Base-by-base conservation (phyloP, 2,888 invertebrate genomes). In the Apamea sordens region DNA sequence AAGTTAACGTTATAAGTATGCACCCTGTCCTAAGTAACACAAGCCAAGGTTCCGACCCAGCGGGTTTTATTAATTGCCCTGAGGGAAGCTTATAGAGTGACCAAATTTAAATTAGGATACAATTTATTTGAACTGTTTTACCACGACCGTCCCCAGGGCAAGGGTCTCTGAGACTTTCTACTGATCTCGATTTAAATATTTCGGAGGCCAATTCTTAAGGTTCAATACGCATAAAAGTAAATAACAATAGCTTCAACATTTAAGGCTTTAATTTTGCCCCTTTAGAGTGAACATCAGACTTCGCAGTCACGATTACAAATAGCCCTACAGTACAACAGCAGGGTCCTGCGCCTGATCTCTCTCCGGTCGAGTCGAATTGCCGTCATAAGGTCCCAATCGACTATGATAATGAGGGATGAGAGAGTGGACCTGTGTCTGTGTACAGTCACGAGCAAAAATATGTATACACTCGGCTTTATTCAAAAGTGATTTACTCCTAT, bases 1-100 rank as follows among this genome's bases (percentile, higher is more conserved):
- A 32, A 41, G 53, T 28, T 8, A 28, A 72, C 8, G 15, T n/a
- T 68, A 68, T 68, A 10, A 73, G 21, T 53, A 32, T 80, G 41
- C 41, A 64, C 13, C 56, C 21, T 70, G 8, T 28, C 7, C 5
- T 36, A 3, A 47, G 47, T 47, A 8, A 80, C 7, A 64, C 11
- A 63, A 56, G 36, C 15, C 11, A n/a, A 41, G 7, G 47, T 56
- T 79, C 21, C 4, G 21, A 21, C 21, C 4, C 28, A 56, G 24
- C 36, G 24, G 21, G 18, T 72, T 47, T 24, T 18, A 24, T 28
- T 21, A 50, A 61, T 61, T 41, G 11, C 18, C 18, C 11, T 61
- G 41, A 68, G n/a, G 13, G 11, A 63, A 53, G 24, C 36, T 65
- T 50, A 41, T 32, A 32, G 18, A n/a, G n/a, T 50, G 3, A n/a